Conservation (phyloP, 2,113 vertebrate genomes). For the Cettia cetti region DNA sequence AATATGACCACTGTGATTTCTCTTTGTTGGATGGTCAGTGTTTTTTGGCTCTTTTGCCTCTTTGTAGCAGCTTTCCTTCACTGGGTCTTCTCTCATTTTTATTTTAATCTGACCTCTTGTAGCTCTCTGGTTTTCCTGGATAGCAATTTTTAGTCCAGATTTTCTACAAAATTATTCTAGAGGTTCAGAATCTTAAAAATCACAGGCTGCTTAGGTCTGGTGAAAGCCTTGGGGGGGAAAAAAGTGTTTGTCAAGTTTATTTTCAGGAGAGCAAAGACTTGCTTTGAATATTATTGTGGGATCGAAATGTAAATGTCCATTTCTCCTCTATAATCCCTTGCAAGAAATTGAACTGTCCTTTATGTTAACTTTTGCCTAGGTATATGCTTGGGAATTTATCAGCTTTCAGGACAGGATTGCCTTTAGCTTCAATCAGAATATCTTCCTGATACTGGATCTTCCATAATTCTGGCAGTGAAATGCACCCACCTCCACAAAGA, state of each 20-base stretch:
- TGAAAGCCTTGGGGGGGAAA: neutral
- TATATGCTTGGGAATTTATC: neutral
- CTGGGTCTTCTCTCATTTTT: neutral
- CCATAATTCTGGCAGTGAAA: neutral
- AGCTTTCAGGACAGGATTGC: neutral
- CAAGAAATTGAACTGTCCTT: slow-evolving; percentile 26
- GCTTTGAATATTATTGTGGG: neutral
- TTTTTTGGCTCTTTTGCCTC: neutral
- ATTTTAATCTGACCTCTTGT: neutral
- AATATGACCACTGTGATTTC: neutral
- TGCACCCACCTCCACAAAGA: neutral
- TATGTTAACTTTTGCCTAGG: neutral
- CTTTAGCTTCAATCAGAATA: slow-evolving; percentile 8
- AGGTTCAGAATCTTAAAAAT: neutral
- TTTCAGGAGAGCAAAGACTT: neutral
- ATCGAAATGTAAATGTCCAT: slow-evolving; percentile 36
- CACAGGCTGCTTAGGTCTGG: neutral
- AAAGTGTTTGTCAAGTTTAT: neutral
- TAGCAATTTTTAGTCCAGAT: neutral
- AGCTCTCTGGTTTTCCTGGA: neutral
- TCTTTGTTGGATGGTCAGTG: neutral
- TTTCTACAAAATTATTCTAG: neutral
- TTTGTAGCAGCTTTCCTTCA: neutral
- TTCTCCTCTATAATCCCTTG: neutral
- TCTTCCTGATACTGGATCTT: neutral